These are phyloP conservation scores for Scalopus aquaticus DNA, from an alignment of 2,113 vertebrate genomes.

Conservation along the genomic window DNA sequence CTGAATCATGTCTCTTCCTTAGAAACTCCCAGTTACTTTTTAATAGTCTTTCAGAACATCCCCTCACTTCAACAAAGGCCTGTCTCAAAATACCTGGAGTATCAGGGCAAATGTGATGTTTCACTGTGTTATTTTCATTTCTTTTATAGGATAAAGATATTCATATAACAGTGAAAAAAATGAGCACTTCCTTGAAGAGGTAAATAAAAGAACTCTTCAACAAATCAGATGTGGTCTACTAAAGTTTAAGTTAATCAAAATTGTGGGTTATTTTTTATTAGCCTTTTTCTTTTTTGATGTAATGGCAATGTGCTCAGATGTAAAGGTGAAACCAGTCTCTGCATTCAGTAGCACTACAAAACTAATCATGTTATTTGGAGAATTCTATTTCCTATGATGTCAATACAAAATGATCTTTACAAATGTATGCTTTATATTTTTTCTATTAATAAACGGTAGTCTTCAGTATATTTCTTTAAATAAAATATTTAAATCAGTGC, in stretches of 20 bases:
- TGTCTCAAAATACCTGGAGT: not conserved
- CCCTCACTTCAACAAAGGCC: not conserved
- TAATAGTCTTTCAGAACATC: not conserved
- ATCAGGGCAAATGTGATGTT: slow-evolving; percentile 31
- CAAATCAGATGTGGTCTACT: slow-evolving; percentile 56
- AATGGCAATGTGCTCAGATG: slow-evolving; percentile 9
- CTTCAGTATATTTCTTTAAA: slow-evolving; percentile 63
- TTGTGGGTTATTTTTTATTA: slow-evolving; percentile 25
- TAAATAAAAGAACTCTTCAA: slow-evolving; percentile 72
- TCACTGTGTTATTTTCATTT: slow-evolving; percentile 75
- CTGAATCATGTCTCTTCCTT: not conserved
- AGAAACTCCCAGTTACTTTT: not conserved
- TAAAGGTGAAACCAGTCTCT: slow-evolving; percentile 48
- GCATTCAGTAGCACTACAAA: not conserved
- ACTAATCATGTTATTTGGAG: slow-evolving; percentile 51
- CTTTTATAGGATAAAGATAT: slow-evolving; percentile 92
- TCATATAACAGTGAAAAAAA: slow-evolving; percentile 90
- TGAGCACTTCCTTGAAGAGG: slow-evolving; percentile 87
- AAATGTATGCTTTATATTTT: slow-evolving; percentile 57
- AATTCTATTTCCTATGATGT: slow-evolving; percentile 42
- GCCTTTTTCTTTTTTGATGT: slow-evolving; percentile 17
- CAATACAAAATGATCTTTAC: slow-evolving; percentile 44
- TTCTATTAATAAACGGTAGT: slow-evolving; percentile 32
- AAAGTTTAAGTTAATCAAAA: slow-evolving; percentile 50
- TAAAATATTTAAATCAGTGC: slow-evolving; percentile 57